These are phyloP conservation scores for Oreochromis niloticus DNA, from an alignment of 2,113 vertebrate genomes.

Conservation along the genomic window DNA sequence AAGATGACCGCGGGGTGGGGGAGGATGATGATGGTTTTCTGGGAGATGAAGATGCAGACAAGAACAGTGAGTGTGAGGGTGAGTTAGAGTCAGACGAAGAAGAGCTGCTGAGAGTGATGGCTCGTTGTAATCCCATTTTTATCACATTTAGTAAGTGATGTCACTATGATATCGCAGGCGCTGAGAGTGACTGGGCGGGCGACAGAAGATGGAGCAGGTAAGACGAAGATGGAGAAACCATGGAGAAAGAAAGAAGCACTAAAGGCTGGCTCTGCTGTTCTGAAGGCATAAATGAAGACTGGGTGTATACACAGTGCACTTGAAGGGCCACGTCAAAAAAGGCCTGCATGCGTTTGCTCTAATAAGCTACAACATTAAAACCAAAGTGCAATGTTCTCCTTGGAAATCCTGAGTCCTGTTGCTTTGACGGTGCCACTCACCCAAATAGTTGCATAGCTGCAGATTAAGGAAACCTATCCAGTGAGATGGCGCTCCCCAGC, in stretches of 20 bases:
- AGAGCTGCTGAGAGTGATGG: slow-evolving; percentile 49
- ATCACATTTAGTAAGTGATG: slow-evolving; percentile 51
- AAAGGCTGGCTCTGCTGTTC: neutral
- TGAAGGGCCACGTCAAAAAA: neutral
- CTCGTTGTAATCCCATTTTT: slow-evolving; percentile 50
- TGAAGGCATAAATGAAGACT: neutral
- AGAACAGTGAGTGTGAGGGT: slow-evolving; percentile 9
- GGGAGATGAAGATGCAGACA: slow-evolving; percentile 33
- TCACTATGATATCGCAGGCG: slow-evolving; percentile 1
- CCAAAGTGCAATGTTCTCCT: neutral
- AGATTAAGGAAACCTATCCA: neutral
- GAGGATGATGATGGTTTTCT: slow-evolving; percentile 13
- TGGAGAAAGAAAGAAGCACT: neutral
- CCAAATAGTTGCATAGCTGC: neutral
- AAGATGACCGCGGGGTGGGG: neutral
- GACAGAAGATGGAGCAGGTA: neutral
- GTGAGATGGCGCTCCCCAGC: neutral
- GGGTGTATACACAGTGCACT: neutral
- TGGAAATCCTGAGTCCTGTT: neutral
- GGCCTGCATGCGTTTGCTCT: neutral
- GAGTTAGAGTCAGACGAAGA: slow-evolving; percentile 54
- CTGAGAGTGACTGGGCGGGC: neutral
- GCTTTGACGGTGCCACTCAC: neutral
- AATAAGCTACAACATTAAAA: neutral
- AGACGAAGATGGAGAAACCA: neutral